Conservation (phyloP, 2,113 vertebrate species). For the Prinia subflava region DNA sequence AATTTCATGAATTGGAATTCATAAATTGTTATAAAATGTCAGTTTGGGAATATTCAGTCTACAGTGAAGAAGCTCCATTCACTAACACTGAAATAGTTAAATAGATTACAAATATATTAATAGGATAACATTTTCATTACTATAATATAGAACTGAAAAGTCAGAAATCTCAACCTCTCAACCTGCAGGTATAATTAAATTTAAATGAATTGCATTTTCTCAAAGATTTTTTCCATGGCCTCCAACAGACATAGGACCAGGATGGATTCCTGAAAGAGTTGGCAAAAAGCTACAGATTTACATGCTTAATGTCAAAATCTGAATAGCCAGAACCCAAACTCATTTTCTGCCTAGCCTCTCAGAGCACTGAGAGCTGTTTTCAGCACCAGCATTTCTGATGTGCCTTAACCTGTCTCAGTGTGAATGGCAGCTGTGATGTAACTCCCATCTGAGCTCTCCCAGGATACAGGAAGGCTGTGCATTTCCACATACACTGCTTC, state of each 20-base stretch:
- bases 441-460: neutral
- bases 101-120: neutral
- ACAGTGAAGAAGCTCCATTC: neutral
- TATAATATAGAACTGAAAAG: neutral
- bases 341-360: neutral
- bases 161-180: neutral
- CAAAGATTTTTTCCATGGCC: neutral
- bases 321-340: neutral
- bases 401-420: neutral
- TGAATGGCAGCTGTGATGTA: neutral
- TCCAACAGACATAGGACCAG: neutral
- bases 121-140: neutral
- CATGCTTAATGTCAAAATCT: neutral
- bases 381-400: neutral
- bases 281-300: neutral
- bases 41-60: neutral
- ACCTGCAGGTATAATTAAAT: neutral
- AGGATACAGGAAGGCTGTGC: neutral
- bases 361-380: neutral
- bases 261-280: neutral
- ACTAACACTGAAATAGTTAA: neutral
- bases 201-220: neutral
- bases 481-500: neutral
- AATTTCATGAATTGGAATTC: neutral
- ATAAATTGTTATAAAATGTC: neutral